Percentiles rank a stretch among this genome's conserved stretches.
Evolutionary conservation across 2,888 invertebrate genomes (phyloP).

Genomic region (Spilarctia lutea): DNA sequence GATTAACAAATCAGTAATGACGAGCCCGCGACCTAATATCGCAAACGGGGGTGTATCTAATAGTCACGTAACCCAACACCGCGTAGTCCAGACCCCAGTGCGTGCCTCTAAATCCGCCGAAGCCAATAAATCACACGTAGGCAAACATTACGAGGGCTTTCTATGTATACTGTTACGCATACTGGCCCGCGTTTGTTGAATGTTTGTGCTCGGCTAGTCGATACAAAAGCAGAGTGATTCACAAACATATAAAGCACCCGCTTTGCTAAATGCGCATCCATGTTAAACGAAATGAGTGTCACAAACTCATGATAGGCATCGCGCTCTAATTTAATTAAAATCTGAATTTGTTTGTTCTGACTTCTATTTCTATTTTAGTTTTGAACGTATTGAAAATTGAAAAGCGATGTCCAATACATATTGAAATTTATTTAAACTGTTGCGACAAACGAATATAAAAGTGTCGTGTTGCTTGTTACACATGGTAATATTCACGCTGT

Average conservation of each 20-base stretch:
- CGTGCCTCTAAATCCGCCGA: constrained; percentile 84
- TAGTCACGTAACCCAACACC: constrained; percentile 79
- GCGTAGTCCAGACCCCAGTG: constrained; percentile 63
- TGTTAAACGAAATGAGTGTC: constrained; percentile 42
- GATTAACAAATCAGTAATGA: constrained; percentile 41
- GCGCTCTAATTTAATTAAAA: constrained; percentile 37
- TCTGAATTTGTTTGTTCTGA: constrained; percentile 28
- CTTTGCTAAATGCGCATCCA: constrained; percentile 40
- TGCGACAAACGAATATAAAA: not conserved
- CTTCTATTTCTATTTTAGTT: not conserved
- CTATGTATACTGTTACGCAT: constrained; percentile 78
- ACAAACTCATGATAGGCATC: constrained; percentile 10
- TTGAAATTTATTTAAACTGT: not conserved
- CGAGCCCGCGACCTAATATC: constrained; percentile 37
- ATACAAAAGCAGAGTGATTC: constrained; percentile 75
- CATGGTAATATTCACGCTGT: too few species aligned
- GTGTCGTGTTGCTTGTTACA: not conserved
- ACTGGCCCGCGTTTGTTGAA: constrained; percentile 66
- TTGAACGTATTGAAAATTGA: not conserved
- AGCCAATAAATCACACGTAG: constrained; percentile 87
- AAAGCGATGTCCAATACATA: not conserved
- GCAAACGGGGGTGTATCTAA: constrained; percentile 64
- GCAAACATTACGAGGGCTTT: constrained; percentile 82
- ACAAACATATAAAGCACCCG: constrained; percentile 66
- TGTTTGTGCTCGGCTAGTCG: constrained; percentile 71